Evolutionary conservation across 2,888 invertebrate genomes (phyloP).

Genomic region (Tortrix viridana): DNA sequence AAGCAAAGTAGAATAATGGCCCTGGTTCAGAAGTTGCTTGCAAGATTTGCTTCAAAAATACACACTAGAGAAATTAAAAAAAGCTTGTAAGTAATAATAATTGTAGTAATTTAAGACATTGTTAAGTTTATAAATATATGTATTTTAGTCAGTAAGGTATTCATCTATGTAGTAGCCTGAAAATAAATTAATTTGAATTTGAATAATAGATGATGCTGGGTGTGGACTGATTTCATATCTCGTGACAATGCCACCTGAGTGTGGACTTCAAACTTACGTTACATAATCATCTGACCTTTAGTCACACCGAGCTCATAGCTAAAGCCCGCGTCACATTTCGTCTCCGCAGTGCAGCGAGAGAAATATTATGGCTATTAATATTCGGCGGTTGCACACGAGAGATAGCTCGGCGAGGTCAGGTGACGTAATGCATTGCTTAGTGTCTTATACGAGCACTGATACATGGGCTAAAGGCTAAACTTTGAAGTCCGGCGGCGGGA

Average conservation of each 20-base stretch:
- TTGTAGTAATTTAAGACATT: background rate
- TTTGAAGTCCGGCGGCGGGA: constrained; percentile 25
- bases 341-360: constrained; percentile 67
- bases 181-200: no score
- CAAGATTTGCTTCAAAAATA: no score
- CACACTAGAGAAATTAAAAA: no score
- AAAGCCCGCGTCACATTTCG: constrained; percentile 68
- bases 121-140: no score
- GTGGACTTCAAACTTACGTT: constrained; percentile 1
- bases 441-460: constrained; percentile 45
- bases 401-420: constrained; percentile 66
- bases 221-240: background rate
- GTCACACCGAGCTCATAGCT: constrained; percentile 42
- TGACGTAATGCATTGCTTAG: constrained; percentile 64
- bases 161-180: no score
- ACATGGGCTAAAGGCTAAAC: constrained; percentile 40
- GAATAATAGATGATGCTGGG: background rate
- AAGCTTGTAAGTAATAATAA: no score
- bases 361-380: constrained; percentile 78
- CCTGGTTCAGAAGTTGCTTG: no score
- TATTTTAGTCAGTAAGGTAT: no score
- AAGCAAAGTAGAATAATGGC: no score
- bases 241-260: background rate
- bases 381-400: constrained; percentile 71
- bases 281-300: constrained; percentile 29